These are phyloP conservation scores for Malthinus seriepunctatus DNA, from an alignment of 2,888 invertebrate species.

Conservation along the genomic window DNA sequence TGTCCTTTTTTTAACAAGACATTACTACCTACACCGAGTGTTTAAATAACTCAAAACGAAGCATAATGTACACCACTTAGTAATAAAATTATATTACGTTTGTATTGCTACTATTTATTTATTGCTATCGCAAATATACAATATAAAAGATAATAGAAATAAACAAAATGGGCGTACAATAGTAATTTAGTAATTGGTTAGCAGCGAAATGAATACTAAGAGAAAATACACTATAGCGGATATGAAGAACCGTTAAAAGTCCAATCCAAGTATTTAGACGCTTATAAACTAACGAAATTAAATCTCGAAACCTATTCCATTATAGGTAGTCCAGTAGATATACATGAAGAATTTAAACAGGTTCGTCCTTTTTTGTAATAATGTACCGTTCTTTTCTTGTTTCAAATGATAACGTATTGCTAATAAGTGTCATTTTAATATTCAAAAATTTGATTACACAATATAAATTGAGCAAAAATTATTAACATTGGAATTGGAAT, in stretches of 20 bases:
- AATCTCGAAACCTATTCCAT: conserved; percentile 12
- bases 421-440: conserved; percentile 19
- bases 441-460: conserved; percentile 8
- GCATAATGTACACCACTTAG: too few species aligned
- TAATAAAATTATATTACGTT: too few species aligned
- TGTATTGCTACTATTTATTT: too few species aligned
- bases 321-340: conserved; percentile 8
- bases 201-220: too few species aligned
- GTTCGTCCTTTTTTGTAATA: conserved; percentile 19
- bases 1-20: too few species aligned
- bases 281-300: conserved; percentile 17
- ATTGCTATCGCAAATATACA: not conserved
- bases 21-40: too few species aligned
- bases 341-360: conserved; percentile 18
- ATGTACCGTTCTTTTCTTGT: conserved; percentile 22
- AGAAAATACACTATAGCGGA: conserved; percentile 2
- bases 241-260: conserved; percentile 12
- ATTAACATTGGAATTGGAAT: too few species aligned
- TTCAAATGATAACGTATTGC: conserved; percentile 25
- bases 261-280: conserved; percentile 7
- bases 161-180: not conserved
- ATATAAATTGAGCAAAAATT: too few species aligned
- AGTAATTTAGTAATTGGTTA: not conserved
- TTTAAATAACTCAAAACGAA: too few species aligned
- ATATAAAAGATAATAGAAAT: not conserved